phyloP scores from a whole-genome alignment of 2,797 vertebrate species.

The Eulemur mongoz region DNA sequence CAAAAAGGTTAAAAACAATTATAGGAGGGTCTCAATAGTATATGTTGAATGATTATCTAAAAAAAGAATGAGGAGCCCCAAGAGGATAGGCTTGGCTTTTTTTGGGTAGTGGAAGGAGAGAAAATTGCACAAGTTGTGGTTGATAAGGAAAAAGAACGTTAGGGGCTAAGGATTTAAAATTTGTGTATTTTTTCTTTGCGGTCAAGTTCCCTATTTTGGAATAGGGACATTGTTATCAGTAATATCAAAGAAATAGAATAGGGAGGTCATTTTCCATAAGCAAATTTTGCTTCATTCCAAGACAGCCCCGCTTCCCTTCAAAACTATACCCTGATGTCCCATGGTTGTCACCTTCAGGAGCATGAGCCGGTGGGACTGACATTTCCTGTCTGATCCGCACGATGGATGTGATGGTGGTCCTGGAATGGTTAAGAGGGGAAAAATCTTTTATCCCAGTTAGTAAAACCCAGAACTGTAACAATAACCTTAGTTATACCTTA shows the following conservation, averaged over 20 bases:
- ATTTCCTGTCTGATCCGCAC: neutral
- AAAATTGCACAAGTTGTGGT: neutral
- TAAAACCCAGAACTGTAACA: neutral
- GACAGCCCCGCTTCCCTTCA: neutral
- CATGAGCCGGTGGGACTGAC: neutral
- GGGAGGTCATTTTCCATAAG: neutral
- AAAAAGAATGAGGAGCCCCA: neutral
- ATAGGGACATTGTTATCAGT: neutral
- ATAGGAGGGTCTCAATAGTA: neutral
- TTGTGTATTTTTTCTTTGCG: neutral
- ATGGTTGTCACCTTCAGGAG: neutral
- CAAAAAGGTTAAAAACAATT: neutral
- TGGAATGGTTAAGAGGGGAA: neutral
- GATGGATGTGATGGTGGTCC: neutral
- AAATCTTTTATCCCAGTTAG: neutral
- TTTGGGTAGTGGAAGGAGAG: neutral
- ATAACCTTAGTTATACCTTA: neutral
- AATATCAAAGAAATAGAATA: neutral
- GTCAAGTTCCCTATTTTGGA: neutral
- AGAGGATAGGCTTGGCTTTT: neutral
- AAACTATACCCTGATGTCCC: neutral
- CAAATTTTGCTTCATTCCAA: neutral
- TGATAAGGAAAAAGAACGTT: neutral
- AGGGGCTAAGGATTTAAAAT: neutral
- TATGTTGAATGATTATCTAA: neutral